phyloP scores from a whole-genome alignment of 2,113 vertebrate genomes.

The Rousettus leschenaultii region DNA sequence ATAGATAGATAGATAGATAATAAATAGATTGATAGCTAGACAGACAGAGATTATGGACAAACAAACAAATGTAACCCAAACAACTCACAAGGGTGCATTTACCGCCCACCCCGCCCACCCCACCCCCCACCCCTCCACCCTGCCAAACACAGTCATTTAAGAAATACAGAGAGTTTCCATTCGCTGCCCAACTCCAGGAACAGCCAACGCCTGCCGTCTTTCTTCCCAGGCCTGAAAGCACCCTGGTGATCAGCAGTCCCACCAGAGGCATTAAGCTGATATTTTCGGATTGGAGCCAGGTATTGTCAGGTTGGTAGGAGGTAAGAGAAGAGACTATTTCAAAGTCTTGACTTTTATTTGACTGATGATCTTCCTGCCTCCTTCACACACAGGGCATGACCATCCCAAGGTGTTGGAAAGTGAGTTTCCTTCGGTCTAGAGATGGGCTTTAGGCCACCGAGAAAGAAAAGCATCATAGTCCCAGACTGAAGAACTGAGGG shows the following conservation, averaged over 20 bases:
- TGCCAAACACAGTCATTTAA: not conserved
- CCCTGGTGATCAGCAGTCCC: no score
- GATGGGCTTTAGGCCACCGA: not conserved
- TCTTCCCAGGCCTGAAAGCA: not conserved
- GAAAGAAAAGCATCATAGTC: not conserved
- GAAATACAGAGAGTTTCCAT: not conserved
- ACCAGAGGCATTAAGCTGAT: not conserved
- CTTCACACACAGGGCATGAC: not conserved
- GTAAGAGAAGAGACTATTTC: not conserved
- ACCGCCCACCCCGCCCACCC: no score
- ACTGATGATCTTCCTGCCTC: not conserved
- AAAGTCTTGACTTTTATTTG: not conserved
- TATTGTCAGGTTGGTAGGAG: not conserved
- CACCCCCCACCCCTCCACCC: no score
- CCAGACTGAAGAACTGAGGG: not conserved
- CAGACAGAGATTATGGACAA: not conserved
- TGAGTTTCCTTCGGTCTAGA: not conserved
- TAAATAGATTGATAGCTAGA: not conserved
- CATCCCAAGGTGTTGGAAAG: not conserved
- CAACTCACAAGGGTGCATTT: not conserved
- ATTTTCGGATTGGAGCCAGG: not conserved
- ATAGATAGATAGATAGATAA: not conserved
- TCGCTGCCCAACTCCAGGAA: not conserved
- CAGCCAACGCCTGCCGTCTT: not conserved
- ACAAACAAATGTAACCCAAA: not conserved